Conservation (phyloP, 2,888 invertebrate genomes). For the Diplolepis rosae region DNA sequence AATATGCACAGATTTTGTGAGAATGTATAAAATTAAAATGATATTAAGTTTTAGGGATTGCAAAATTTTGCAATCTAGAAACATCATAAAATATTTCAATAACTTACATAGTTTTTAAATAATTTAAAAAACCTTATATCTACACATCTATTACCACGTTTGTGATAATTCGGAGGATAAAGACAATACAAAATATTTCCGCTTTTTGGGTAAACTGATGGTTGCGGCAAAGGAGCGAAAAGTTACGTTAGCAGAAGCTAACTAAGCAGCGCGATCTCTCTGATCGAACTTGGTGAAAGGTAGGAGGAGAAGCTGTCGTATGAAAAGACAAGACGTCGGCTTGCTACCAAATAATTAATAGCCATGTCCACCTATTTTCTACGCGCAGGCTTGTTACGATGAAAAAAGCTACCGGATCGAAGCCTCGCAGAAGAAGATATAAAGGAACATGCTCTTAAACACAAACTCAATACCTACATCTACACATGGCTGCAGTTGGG, state of each 20-base stretch:
- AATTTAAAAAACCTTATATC: too few species aligned
- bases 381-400: slow-evolving; percentile 44
- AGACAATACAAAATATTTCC: slow-evolving; percentile 38
- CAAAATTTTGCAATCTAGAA: too few species aligned
- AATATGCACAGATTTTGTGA: too few species aligned
- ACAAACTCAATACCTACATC: neutral
- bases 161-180: neutral
- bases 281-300: slow-evolving; percentile 50
- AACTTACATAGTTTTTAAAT: too few species aligned
- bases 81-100: too few species aligned
- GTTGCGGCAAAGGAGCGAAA: slow-evolving; percentile 31
- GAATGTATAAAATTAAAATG: too few species aligned
- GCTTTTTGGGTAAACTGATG: slow-evolving; percentile 47
- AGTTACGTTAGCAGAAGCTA: slow-evolving; percentile 40
- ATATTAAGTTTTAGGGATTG: too few species aligned
- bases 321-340: slow-evolving; percentile 44
- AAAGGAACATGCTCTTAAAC: slow-evolving; percentile 6
- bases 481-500: neutral
- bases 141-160: too few species aligned
- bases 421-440: slow-evolving; percentile 20
- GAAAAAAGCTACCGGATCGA: slow-evolving; percentile 42
- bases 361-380: slow-evolving; percentile 49
- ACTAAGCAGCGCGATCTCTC: too few species aligned
- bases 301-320: slow-evolving; percentile 42
- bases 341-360: slow-evolving; percentile 49